Base-by-base conservation (phyloP, 2,113 vertebrate species). In the Bucco capensis region DNA sequence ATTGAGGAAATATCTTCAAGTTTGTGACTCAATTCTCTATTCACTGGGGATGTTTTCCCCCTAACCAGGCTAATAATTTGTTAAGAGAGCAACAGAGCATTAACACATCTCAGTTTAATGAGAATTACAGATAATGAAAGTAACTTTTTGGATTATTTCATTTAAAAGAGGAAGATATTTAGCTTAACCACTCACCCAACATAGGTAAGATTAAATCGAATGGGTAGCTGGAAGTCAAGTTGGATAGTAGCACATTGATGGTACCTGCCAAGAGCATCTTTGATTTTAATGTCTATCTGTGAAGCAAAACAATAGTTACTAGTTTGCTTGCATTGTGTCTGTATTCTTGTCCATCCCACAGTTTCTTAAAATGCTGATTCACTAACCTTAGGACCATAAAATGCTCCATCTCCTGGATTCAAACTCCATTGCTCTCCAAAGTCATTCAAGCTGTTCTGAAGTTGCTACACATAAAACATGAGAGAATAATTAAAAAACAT, bases 201-300 rank as follows among this genome's bases (percentile, higher is more conserved):
- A 27, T 98, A 99, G 16, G 98, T 98, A 78, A 99, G 98, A 83
- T 98, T 98, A 96, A 99, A 99, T 66, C 98, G 97, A 91, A 98
- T 96, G 8, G 99, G 99, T 22, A 99, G 97, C 79, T 99, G 99
- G 96, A 99, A 99, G 97, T 99, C 99, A 80, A 99, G 98, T 37
- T 99, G 99, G 94, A 99, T 98, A 62, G 99, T 99, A 58, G 98
- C 99, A 95, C 99, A 99, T 6, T 99, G 99, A 95, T 99, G 99
- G 95, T 98, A 98, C 57, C 98, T 98, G 42, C 99, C 99, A 77
- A 99, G 98, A 18, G 99, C 99, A 82, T 99, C 99, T 97, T 98
- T 98, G 95, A 99, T 98, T 88, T 98, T 98, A 95, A 99, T 98
- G 95, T 99, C 99, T 83, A 99, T 99, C 99, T 99, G 97, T 37